Base-by-base conservation (phyloP, 2,113 vertebrate species). In the Platichthys stellatus region DNA sequence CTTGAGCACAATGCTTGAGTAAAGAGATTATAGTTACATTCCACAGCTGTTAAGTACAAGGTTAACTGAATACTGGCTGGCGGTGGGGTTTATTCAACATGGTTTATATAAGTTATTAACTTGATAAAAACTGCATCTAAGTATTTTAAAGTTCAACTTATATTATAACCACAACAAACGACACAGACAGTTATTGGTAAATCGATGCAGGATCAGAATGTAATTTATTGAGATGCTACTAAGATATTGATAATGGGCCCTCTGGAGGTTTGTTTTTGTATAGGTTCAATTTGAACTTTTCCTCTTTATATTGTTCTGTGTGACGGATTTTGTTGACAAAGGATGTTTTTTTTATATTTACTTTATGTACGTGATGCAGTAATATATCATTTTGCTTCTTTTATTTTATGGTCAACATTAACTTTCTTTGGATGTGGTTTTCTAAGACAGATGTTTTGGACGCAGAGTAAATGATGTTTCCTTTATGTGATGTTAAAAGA, bases 1-100 rank as follows among this genome's bases (percentile, higher is more conserved):
- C 9, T 28, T 3, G 10, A 13, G 23, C 14, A 61, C 2, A 59
- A n/a, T n/a, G 24, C 17, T 69, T 35, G 23, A 35, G 35, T 61
- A 54, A 51, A 49, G 10, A 13, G 23, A 51, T 53, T 13, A 49
- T 58, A 31, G 14, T 63, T 35, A 70, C 51, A 70, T 70, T 77
- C 67, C 60, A 74, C 53, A 24, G 20, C 28, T 49, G 51, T 57
- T 58, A 9, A 24, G 54, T 23, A 23, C 58, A 8, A 35, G 9
- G 5, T 62, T 40, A 23, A 38, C 21, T 38, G 23, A 28, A 56
- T 21, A 31, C 20, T 57, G 40, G 24, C 35, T 54, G 54, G 58
- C 12, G 20, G 14, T 53, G n/a, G 31, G 57, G 24, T 62, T 57
- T 45, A 26, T 24, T 18, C 15, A 49, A 18, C 45, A 49, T 49